Conservation (phyloP, 1,140 invertebrate genomes). For the Aphidius gifuensis region DNA sequence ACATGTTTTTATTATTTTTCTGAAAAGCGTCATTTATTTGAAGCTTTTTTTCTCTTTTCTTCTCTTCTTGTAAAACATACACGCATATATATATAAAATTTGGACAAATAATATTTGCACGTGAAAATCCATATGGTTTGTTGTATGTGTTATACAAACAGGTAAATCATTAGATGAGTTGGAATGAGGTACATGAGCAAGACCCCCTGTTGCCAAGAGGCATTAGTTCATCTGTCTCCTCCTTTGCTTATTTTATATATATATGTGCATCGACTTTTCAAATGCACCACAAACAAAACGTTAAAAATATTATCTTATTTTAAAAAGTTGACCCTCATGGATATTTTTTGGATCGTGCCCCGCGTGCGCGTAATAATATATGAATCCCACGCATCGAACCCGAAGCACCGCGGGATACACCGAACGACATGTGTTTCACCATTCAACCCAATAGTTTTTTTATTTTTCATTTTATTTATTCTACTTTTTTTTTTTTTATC, state of each 20-base stretch:
- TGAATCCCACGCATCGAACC: slow-evolving; percentile 54
- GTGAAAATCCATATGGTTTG: no score
- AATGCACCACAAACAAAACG: background rate
- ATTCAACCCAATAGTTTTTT: slow-evolving; percentile 20
- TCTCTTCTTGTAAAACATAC: no score
- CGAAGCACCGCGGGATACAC: slow-evolving; percentile 49
- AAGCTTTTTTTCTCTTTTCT: no score
- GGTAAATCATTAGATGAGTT: slow-evolving; percentile 51
- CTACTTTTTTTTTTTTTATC: slow-evolving; percentile 11
- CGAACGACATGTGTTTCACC: slow-evolving; percentile 55
- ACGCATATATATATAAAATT: no score
- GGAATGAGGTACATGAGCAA: slow-evolving; percentile 32
- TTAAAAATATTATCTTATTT: no score
- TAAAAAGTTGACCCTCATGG: no score
- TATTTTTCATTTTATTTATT: slow-evolving; percentile 19
- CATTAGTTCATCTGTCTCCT: slow-evolving; percentile 54
- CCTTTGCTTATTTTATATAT: slow-evolving; percentile 35
- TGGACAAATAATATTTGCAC: no score
- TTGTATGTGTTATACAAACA: slow-evolving; percentile 13
- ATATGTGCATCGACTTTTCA: slow-evolving; percentile 1
- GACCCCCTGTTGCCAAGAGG: slow-evolving; percentile 45
- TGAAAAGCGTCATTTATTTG: no score
- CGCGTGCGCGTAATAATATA: slow-evolving; percentile 38
- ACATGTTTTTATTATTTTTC: no score
- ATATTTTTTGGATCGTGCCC: slow-evolving; percentile 15